Base-by-base conservation (phyloP, 2,113 vertebrate genomes). In the Myotis yumanensis region DNA sequence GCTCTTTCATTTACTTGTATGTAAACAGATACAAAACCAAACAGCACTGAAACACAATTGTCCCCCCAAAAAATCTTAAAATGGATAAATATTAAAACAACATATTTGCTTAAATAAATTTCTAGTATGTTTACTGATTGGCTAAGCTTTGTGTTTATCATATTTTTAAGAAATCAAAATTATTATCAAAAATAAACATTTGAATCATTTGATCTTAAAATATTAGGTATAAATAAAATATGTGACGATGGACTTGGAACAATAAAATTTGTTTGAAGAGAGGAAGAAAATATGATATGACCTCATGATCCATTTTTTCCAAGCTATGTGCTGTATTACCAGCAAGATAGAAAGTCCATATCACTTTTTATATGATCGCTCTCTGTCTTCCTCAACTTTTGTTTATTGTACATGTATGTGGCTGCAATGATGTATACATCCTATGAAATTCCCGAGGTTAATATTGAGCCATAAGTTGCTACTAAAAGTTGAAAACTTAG, bases 101-200 rank as follows among this genome's bases (percentile, higher is more conserved):
- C 52, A 9, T 89, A 25, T 86, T 91, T 82, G 9, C n/a, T 88
- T 35, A 30, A 95, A 43, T 48, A 80, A 94, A 75, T 72, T 80
- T 2, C 40, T 37, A 30, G 28, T 83, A 3, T 64, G 11, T 93
- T 92, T 72, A 18, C 25, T 90, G 79, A 83, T 92, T 85, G 48
- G 12, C 48, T 64, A 71, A 69, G 35, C 5, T 90, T 93, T 76
- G 0, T 69, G 2, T 82, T 46, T 52, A 32, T 54, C 40, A 20
- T 77, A 43, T 46, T 84, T 96, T 83, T 83, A 83, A 93, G 46
- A 86, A 82, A 37, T 79, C 7, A 64, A 76, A 89, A 40, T 68
- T 46, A 93, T 76, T 40, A 6, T 40, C 4, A 82, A 86, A 88
- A 81, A 85, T 77, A 83, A 87, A 57, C 10, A 51, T 69, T 62